A percentile compares a stretch with the other conserved stretches of the same genome.
These are phyloP conservation scores for Spicauda simplicius DNA, from an alignment of 2,888 invertebrate species.

Conservation along the genomic window DNA sequence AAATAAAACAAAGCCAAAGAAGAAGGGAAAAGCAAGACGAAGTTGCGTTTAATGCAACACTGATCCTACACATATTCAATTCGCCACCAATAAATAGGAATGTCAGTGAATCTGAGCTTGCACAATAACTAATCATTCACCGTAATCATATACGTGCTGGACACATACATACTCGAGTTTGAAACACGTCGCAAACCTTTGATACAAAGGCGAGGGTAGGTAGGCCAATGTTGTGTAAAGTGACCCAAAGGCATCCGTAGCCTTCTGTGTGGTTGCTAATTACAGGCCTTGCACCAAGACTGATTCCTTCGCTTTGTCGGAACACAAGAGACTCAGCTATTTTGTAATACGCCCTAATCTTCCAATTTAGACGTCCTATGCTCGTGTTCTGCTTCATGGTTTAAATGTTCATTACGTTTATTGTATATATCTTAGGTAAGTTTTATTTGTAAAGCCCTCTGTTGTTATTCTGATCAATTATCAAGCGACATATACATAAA, in stretches of 20 bases:
- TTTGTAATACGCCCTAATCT: conserved; percentile 37
- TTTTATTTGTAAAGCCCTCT: background rate
- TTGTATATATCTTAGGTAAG: background rate
- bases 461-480: too few relatives aligned
- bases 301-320: conserved; percentile 36
- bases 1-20: too few relatives aligned
- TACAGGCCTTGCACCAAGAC: conserved; percentile 36
- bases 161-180: conserved; percentile 14
- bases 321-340: conserved; percentile 34
- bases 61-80: background rate
- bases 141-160: background rate
- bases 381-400: conserved; percentile 20
- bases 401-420: conserved; percentile 3
- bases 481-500: too few relatives aligned
- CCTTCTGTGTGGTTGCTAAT: conserved; percentile 34
- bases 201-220: conserved; percentile 33
- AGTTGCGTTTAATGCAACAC: too few relatives aligned
- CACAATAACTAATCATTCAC: background rate
- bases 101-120: background rate
- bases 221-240: conserved; percentile 35
- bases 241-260: conserved; percentile 37
- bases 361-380: conserved; percentile 31
- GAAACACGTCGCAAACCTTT: conserved; percentile 32
- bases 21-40: too few relatives aligned
- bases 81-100: background rate